Percentiles rank a stretch among this genome's conserved stretches.
These are phyloP conservation scores for Acropora tenuis DNA, from an alignment of 64 coral and sea anemone genomes.

Conservation along the genomic window DNA sequence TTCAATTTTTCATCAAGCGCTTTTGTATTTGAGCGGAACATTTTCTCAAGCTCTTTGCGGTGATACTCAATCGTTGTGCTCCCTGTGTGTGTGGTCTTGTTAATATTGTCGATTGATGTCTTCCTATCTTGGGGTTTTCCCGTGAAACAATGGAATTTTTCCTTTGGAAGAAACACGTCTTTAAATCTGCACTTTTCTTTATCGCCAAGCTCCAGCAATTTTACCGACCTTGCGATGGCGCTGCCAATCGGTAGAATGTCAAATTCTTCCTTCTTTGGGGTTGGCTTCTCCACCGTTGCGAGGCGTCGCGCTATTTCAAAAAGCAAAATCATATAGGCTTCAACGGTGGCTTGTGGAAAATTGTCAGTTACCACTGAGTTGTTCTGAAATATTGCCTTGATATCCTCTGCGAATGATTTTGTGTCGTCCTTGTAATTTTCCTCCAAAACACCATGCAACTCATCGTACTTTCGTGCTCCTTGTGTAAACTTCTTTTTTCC, in stretches of 20 bases:
- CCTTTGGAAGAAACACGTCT: neutral
- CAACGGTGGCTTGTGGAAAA: constrained; percentile 8
- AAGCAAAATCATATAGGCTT: constrained; percentile 3
- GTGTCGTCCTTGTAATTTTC: neutral
- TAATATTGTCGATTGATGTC: neutral
- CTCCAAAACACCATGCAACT: neutral
- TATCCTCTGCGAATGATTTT: neutral
- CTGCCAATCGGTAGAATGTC: constrained; percentile 12
- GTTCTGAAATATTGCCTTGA: neutral
- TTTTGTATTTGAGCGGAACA: no score
- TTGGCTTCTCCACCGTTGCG: neutral
- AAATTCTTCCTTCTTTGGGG: neutral
- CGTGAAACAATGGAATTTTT: constrained; percentile 17
- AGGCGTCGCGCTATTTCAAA: constrained; percentile 36
- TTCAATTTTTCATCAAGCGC: no score
- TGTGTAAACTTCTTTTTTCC: neutral
- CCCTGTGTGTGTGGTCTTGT: no score
- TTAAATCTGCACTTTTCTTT: neutral
- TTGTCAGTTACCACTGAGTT: neutral
- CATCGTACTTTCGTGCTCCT: neutral
- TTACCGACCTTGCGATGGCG: neutral
- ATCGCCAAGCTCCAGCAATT: neutral
- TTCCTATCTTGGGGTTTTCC: neutral
- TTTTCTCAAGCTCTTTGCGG: no score
- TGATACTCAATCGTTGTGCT: no score